These are phyloP conservation scores for Achlya flavicornis DNA, from an alignment of 2,888 invertebrate species.

Conservation along the genomic window DNA sequence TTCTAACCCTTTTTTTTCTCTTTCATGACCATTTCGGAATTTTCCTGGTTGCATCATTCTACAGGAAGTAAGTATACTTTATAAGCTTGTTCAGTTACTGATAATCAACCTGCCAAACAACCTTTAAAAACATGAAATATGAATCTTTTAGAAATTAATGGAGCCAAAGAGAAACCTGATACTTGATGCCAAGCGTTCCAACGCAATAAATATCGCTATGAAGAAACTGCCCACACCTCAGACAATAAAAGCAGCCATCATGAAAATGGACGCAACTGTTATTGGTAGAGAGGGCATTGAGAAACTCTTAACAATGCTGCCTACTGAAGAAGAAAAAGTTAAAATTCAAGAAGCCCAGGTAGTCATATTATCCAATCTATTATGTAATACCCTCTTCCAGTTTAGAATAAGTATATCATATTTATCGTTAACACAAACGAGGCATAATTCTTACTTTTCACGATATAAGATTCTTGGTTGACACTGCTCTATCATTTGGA, in stretches of 20 bases:
- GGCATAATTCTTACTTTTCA: too few species aligned
- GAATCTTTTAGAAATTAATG: slow-evolving; percentile 66
- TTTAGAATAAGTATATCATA: background rate
- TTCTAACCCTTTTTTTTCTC: slow-evolving; percentile 29
- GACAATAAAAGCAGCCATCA: slow-evolving; percentile 98
- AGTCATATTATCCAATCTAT: slow-evolving; percentile 16
- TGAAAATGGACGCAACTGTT: slow-evolving; percentile 99
- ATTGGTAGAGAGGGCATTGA: slow-evolving; percentile 99
- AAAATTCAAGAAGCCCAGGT: slow-evolving; percentile 97
- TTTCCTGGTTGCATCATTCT: slow-evolving; percentile 11
- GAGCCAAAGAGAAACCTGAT: slow-evolving; percentile 87
- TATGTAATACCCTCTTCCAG: background rate
- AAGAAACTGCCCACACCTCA: slow-evolving; percentile 98
- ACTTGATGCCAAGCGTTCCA: slow-evolving; percentile 97
- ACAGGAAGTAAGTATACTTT: slow-evolving; percentile 61
- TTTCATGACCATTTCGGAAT: slow-evolving; percentile 45
- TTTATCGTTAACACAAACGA: background rate
- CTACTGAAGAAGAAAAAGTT: slow-evolving; percentile 97
- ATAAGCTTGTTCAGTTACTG: background rate
- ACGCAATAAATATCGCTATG: slow-evolving; percentile 99
- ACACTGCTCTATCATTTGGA: too few species aligned
- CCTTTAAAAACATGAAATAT: slow-evolving; percentile 14
- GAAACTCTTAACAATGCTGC: slow-evolving; percentile 98
- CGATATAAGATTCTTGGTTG: too few species aligned
- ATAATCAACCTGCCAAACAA: background rate